Base-by-base conservation (phyloP, 1,140 invertebrate species). In the Sycophaga agraensis region DNA sequence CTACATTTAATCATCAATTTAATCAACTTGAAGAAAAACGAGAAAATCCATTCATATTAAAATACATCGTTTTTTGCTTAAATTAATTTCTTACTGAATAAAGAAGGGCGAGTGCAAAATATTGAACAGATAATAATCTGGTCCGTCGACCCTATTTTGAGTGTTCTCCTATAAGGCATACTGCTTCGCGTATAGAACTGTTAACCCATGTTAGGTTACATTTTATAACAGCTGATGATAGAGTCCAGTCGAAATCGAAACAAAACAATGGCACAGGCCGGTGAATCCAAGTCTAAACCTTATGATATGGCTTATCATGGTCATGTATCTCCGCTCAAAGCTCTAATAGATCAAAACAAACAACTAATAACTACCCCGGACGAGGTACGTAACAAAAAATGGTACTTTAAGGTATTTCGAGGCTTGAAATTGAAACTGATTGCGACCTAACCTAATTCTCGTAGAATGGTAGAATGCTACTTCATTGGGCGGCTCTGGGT, bases 401-500 rank as follows among this genome's bases (percentile, higher is more conserved):
- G 0, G 5, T 11, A 1, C 24, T 35, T 6, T 24, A 9, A 24
- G 2, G 1, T 34, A 4, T 35, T 5, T n/a, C n/a, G n/a, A n/a
- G 2, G 7, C 28, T 11, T 4, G 2, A 0, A 11, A 34, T 37
- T 4, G 1, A 39, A 37, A 19, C 3, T 22, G 16, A 2, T 5
- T 39, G 4, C 35, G 12, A 39, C n/a, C 37, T 57, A 63, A 63
- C 51, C 50, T 64, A 45, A 24, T 37, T 37, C 5, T 16, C 57
- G 24, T 31, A 88, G 87, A 87, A 82, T 73, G 76, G 73, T 59
- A 74, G 86, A 66, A 74, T 83, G 61, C 78, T 84, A 45, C 72
- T 91, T 50, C 90, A 91, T 69, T 90, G 89, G 88, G 87, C 88
- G 53, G 81, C 84, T 17, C 78, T 89, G 8, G 87, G 87, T 45